phyloP scores from a whole-genome alignment of 2,888 invertebrate genomes.

The Amiota communis region DNA sequence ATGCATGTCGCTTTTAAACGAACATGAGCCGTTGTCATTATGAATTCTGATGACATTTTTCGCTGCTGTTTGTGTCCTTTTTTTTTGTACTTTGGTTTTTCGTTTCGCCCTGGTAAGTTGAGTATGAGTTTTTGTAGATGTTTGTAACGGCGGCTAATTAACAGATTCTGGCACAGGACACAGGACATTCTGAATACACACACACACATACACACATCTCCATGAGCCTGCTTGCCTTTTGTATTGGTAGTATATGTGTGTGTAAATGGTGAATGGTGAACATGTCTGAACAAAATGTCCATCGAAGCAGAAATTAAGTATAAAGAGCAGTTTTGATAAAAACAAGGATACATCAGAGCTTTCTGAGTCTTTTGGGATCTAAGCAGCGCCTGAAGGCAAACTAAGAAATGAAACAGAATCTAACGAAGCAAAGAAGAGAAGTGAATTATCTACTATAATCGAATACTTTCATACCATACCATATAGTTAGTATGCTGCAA shows the following conservation, averaged over 20 bases:
- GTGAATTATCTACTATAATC: no score
- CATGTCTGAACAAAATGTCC: conserved; percentile 17
- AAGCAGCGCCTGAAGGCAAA: neutral
- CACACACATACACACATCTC: no score
- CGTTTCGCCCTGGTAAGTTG: neutral
- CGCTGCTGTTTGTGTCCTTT: conserved; percentile 27
- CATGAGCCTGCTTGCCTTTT: neutral
- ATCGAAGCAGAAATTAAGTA: conserved; percentile 4
- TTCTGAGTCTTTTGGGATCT: neutral
- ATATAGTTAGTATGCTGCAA: no score
- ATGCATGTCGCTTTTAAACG: conserved; percentile 28
- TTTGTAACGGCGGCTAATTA: conserved; percentile 31
- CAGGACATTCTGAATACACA: neutral
- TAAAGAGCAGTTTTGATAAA: no score
- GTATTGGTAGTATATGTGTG: neutral
- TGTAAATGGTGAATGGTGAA: neutral
- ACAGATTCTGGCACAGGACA: conserved; percentile 41
- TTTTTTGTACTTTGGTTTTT: conserved; percentile 2
- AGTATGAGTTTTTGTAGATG: neutral
- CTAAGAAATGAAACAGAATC: no score
- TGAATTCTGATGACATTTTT: conserved; percentile 67
- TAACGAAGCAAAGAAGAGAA: neutral
- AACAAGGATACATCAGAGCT: no score
- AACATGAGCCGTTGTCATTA: conserved; percentile 58
- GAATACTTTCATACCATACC: no score